These are phyloP conservation scores for Smithornis capensis DNA, from an alignment of 2,113 vertebrate species.

Conservation along the genomic window DNA sequence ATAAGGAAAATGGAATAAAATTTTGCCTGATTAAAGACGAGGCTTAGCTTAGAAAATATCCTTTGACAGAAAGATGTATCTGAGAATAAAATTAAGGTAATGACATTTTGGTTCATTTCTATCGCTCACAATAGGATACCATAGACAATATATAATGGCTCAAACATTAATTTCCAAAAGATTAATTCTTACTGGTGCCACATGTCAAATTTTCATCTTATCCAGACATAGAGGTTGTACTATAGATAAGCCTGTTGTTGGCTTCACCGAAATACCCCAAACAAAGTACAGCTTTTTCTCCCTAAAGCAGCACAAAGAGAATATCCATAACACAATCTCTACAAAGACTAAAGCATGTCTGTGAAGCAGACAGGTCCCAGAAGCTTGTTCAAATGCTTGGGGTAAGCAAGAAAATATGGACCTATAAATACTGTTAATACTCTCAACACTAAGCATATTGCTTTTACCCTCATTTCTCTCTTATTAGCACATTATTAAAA, in stretches of 20 bases:
- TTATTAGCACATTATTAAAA: constrained; percentile 36
- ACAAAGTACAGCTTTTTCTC: background rate
- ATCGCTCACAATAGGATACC: background rate
- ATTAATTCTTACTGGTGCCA: background rate
- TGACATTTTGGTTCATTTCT: background rate
- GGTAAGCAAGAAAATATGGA: background rate
- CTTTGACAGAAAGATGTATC: constrained; percentile 9
- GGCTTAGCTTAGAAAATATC: constrained; percentile 5
- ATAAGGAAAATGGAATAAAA: background rate
- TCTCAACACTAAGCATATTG: background rate
- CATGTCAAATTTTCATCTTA: constrained; percentile 27
- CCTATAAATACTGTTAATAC: background rate
- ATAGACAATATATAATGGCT: background rate
- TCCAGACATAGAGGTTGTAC: background rate
- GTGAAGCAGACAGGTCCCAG: background rate
- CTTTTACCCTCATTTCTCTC: background rate
- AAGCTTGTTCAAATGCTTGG: background rate
- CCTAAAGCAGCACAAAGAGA: background rate
- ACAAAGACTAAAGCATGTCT: background rate
- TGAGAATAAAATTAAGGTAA: constrained; percentile 14
- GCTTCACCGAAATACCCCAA: background rate
- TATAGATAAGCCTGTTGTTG: background rate
- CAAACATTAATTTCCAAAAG: constrained; percentile 4
- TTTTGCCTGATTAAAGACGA: constrained; percentile 20
- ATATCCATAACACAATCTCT: background rate